A percentile compares a stretch with the other conserved stretches of the same genome.
These are phyloP conservation scores for Ciconia maguari DNA, from an alignment of 2,113 vertebrate genomes.

Conservation along the genomic window DNA sequence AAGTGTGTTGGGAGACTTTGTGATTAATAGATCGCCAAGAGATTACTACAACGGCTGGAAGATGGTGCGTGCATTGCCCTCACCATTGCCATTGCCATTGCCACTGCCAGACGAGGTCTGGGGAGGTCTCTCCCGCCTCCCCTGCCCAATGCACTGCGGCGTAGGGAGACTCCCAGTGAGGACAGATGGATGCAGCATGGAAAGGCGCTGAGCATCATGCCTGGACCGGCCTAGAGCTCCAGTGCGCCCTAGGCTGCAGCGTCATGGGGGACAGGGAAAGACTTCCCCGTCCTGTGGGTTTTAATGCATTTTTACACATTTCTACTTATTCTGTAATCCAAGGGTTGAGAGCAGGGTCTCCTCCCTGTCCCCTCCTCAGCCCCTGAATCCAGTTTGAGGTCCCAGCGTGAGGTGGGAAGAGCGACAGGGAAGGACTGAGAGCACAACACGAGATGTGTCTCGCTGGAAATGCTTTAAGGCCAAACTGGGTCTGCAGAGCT, in stretches of 20 bases:
- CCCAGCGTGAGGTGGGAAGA: neutral
- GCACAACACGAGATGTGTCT: rapidly evolving
- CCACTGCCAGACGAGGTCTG: neutral
- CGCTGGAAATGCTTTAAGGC: neutral
- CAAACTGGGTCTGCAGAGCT: neutral
- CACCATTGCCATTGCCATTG: neutral
- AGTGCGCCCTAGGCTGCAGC: neutral
- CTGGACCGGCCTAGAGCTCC: neutral
- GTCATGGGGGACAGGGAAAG: rapidly evolving
- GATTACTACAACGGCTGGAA: rapidly evolving
- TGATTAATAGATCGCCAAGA: neutral
- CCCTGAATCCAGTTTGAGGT: neutral
- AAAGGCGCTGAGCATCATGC: rapidly evolving
- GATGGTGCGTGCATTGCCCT: rapidly evolving
- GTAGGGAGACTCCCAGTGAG: neutral
- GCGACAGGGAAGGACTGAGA: neutral
- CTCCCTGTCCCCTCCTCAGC: neutral
- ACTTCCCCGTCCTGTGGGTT: neutral
- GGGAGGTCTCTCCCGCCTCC: neutral
- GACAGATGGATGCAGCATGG: neutral
- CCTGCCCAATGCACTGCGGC: neutral
- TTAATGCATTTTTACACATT: neutral
- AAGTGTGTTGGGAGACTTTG: neutral
- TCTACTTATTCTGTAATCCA: neutral
- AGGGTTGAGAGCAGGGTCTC: neutral